Evolutionary conservation across 2,797 vertebrate species (phyloP).

Genomic region (Sebastes oblongus): DNA sequence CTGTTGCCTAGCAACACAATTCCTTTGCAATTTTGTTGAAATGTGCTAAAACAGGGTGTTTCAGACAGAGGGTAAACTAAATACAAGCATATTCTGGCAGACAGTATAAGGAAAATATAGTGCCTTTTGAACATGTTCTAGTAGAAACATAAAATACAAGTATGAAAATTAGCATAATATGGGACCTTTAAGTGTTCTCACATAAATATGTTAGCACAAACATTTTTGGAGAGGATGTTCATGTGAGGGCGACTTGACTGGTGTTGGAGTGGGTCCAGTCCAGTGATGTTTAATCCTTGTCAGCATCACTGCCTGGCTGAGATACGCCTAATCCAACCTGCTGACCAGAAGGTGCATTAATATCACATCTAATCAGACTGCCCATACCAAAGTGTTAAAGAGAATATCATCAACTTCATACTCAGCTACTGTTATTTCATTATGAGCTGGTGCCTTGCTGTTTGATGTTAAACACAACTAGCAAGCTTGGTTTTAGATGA

Average conservation of each 20-base stretch:
- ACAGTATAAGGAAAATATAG: too few species aligned
- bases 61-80: too few species aligned
- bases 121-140: too few species aligned
- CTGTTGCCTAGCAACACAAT: too few species aligned
- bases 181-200: not conserved
- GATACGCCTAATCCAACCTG: not conserved
- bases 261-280: not conserved
- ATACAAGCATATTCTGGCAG: too few species aligned
- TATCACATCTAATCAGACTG: not conserved
- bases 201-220: not conserved
- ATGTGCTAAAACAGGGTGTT: too few species aligned
- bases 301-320: not conserved
- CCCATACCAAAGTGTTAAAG: not conserved
- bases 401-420: not conserved
- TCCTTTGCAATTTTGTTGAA: too few species aligned
- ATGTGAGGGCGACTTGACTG: not conserved
- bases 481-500: not conserved
- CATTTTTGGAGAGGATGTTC: not conserved
- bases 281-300: constrained; percentile 2
- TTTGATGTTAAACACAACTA: not conserved
- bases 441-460: not conserved
- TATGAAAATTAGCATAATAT: too few species aligned
- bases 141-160: too few species aligned
- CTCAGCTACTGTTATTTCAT: not conserved
- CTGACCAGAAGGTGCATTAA: not conserved